Evolutionary conservation across 2,113 vertebrate species (phyloP), one percentile per base, ranked within the genome.

Genomic region (Forbesichthys agassizii): DNA sequence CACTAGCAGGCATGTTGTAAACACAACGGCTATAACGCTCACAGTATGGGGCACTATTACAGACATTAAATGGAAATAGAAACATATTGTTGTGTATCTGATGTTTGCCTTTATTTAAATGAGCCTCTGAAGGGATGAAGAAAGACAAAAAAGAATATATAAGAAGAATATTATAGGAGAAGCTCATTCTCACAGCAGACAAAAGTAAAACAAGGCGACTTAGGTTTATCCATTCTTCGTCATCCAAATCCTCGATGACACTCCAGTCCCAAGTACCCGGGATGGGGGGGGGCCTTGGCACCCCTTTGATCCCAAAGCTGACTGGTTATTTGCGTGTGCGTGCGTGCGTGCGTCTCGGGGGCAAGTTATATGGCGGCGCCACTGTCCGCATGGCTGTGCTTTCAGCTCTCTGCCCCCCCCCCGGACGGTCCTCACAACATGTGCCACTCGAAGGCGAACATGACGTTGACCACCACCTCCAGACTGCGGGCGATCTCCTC

Each of bases 401-500:
- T 27, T 16, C 36, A 12, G 18, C 13, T 5, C 13, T 5, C 48
- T 16, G 16, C 16, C 20, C 9, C 5, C 36, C 36, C 3, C 46
- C 14, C 3, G 48, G 12, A 71, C 66, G 74, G 27, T 27, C 27
- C 27, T 97, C 92, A 99, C 72, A 98, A 92, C 88, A 95, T 93
- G 71, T 98, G 96, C 98, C 98, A 99, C 82, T 98, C 97, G 77
- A 98, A 95, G 88, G 95, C 94, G 70, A 96, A 96, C 91, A 98
- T 84, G 78, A 96, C 91, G 64, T 95, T 98, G 88, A 95, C 96
- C 0, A 95, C 96, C 0, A 94, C 94, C 90, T 99, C 98, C 72
- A 97, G 94, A 86, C 93, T 97, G 61, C 96, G 95, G 64, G 96
- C 96, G 33, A 99, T 99, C 87, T 99, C 96, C 81, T 99, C 97